phyloP scores from a whole-genome alignment of 2,797 vertebrate genomes.

The Amniataba percoides region DNA sequence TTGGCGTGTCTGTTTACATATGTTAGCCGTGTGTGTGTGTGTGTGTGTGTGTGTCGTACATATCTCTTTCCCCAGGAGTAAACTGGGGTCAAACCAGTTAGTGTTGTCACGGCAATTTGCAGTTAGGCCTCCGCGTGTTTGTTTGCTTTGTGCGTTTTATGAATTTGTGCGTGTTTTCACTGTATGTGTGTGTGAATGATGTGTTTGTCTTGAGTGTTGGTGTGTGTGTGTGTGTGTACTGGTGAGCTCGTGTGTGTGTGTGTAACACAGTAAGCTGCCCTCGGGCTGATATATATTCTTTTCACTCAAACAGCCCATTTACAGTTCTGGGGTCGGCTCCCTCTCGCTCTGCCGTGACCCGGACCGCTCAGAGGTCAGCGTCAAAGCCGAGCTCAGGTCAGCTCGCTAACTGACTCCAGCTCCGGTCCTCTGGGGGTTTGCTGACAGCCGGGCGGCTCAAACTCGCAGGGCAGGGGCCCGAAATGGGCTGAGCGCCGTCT shows the following conservation, averaged over 20 bases:
- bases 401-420: constrained; percentile 68
- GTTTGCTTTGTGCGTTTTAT: constrained; percentile 67
- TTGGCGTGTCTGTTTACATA: constrained; percentile 23
- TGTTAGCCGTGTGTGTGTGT: constrained; percentile 6
- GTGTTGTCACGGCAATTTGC: constrained; percentile 76
- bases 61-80: constrained; percentile 73
- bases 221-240: constrained; percentile 50
- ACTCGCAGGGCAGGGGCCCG: constrained; percentile 5
- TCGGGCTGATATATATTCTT: constrained; percentile 63
- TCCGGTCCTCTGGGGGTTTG: constrained; percentile 50
- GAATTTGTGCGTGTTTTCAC: constrained; percentile 52
- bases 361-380: constrained; percentile 63
- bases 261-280: constrained; percentile 66
- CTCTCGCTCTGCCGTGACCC: constrained; percentile 70
- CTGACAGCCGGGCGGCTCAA: constrained; percentile 28
- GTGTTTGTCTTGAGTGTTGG: constrained; percentile 38
- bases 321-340: constrained; percentile 74
- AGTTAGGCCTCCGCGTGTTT: constrained; percentile 69
- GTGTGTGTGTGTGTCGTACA: constrained; percentile 49
- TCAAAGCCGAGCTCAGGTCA: constrained; percentile 73
- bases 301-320: constrained; percentile 76
- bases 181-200: constrained; percentile 55
- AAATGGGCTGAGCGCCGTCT: neutral
- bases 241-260: constrained; percentile 49
- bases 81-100: constrained; percentile 79